These are phyloP conservation scores for Alviniconcha marisindica DNA, from an alignment of 1,140 invertebrate genomes.

Conservation along the genomic window DNA sequence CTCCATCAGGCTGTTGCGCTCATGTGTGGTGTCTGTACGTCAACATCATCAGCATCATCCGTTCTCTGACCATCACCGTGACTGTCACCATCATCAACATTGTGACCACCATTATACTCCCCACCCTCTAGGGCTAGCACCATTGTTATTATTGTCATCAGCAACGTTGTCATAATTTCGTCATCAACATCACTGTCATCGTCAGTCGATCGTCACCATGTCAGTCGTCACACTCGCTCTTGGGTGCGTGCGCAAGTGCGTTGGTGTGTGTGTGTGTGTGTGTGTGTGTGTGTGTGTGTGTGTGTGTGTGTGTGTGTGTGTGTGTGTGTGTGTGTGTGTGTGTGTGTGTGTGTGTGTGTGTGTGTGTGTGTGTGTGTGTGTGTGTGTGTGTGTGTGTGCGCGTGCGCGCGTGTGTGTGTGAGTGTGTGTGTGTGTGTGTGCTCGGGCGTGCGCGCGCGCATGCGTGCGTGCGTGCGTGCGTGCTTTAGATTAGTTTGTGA, in stretches of 20 bases:
- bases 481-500: too few relatives aligned
- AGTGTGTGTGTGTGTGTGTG: too few relatives aligned
- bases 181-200: too few relatives aligned
- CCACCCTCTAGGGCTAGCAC: not conserved
- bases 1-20: slow-evolving; percentile 97
- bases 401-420: not conserved
- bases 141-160: not conserved
- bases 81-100: not conserved
- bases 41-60: not conserved
- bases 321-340: not conserved
- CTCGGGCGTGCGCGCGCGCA: too few relatives aligned
- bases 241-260: not conserved
- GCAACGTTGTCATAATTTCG: too few relatives aligned
- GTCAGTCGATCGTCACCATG: not conserved
- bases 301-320: not conserved
- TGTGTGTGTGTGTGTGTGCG: not conserved
- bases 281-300: not conserved
- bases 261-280: not conserved
- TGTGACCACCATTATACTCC: not conserved
- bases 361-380: too few relatives aligned
- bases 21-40: slow-evolving; percentile 71
- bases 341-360: too few relatives aligned
- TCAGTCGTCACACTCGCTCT: not conserved
- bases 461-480: too few relatives aligned
- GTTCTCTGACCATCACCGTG: not conserved